Percentiles rank a stretch among this genome's conserved stretches.
phyloP scores from a whole-genome alignment of 64 coral and sea anemone species.

The Porites australiensis region DNA sequence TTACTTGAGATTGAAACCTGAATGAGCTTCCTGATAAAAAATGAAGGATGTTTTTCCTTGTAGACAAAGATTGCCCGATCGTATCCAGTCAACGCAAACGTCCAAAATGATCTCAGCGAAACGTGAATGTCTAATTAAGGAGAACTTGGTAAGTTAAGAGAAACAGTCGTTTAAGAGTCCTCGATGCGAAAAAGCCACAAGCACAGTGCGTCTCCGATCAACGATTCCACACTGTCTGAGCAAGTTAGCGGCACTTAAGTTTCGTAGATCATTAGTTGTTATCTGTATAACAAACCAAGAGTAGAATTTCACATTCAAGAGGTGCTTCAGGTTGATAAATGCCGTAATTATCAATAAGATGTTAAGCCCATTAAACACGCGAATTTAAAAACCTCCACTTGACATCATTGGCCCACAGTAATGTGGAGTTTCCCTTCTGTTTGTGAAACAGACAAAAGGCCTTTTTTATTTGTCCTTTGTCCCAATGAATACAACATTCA shows the following conservation, averaged over 20 bases:
- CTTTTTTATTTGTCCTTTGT: background rate
- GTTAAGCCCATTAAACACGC: slow-evolving; percentile 16
- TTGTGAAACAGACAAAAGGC: slow-evolving; percentile 15
- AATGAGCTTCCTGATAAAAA: too few species aligned
- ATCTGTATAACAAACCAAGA: background rate
- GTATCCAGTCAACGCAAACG: too few species aligned
- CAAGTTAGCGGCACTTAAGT: background rate
- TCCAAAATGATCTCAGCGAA: too few species aligned
- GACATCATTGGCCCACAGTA: background rate
- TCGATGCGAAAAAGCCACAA: background rate
- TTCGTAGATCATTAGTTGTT: background rate
- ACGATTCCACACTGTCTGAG: background rate
- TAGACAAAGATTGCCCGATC: too few species aligned
- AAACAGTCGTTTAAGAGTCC: background rate
- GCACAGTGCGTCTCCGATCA: background rate
- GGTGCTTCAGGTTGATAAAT: slow-evolving; percentile 18
- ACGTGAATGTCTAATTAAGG: too few species aligned
- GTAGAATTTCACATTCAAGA: slow-evolving; percentile 48
- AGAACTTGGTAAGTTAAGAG: too few species aligned
- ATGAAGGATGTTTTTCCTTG: too few species aligned
- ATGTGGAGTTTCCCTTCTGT: background rate
- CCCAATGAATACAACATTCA: background rate
- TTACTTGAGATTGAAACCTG: too few species aligned
- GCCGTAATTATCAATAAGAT: slow-evolving; percentile 31
- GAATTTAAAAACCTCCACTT: background rate